Conservation (phyloP, 2,888 invertebrate species). For the Alloscopus bannaensis region DNA sequence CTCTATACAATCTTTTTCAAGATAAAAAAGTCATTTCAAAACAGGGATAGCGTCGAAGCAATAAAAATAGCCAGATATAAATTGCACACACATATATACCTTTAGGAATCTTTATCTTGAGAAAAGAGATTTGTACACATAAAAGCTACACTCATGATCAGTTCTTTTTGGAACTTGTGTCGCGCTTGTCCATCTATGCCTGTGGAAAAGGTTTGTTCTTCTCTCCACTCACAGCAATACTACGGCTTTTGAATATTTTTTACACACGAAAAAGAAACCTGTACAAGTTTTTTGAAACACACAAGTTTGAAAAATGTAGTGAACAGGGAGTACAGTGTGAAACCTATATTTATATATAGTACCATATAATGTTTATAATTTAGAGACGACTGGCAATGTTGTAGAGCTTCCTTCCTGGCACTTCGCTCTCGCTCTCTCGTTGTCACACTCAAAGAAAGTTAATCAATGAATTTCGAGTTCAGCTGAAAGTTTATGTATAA, state of each 20-base stretch:
- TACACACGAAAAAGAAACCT: conserved; percentile 9
- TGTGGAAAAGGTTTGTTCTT: conserved; percentile 89
- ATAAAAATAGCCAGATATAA: conserved; percentile 20
- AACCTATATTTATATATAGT: conserved; percentile 18
- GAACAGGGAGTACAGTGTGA: too few species aligned
- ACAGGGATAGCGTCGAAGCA: background rate
- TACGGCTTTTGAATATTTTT: conserved; percentile 39
- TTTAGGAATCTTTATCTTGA: conserved; percentile 11
- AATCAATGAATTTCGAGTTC: background rate
- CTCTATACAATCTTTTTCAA: too few species aligned
- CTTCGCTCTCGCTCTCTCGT: conserved; percentile 38
- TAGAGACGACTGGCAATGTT: background rate
- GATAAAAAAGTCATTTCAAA: too few species aligned
- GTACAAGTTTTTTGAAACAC: conserved; percentile 2
- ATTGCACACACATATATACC: background rate
- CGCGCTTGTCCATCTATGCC: conserved; percentile 98
- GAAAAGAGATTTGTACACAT: conserved; percentile 33
- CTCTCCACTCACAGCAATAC: conserved; percentile 57
- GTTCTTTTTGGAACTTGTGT: conserved; percentile 97
- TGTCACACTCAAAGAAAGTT: conserved; percentile 1
- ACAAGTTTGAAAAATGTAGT: too few species aligned
- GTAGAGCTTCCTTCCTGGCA: conserved; percentile 60
- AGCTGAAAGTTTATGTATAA: background rate
- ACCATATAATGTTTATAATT: background rate
- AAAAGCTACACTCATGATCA: conserved; percentile 83